Evolutionary conservation across 2,888 invertebrate genomes (phyloP), one percentile per base, ranked within the genome.

Genomic region (Dromius quadrimaculatus): DNA sequence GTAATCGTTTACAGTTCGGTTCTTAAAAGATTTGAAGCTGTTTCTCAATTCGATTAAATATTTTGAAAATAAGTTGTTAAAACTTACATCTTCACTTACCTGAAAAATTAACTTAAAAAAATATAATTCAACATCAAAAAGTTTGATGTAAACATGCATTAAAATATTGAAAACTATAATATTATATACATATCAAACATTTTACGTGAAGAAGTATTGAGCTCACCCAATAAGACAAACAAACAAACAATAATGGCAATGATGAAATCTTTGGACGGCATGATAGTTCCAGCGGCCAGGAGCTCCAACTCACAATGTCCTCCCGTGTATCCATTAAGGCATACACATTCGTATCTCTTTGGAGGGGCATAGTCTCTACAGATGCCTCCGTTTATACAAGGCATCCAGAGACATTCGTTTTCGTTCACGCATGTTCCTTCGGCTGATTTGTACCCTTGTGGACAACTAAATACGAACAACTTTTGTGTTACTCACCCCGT

Each of bases 321-420:
- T 73, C 96, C 96, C 54, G 93, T 92, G 84, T 90, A 95, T 75
- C 94, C 95, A 77, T 90, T 87, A 2, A 92, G 90, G 83, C 95
- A 96, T 73, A 92, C 87, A 85, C 95, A 96, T 81, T 92, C 91
- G 85, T 92, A 95, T 83, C 90, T 87, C 79, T 88, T 84, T 38
- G 92, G 89, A 72, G 92, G 92, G 76, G 92, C 90, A 76, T 90
- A 87, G 83, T 96, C 94, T 74, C 91, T 86, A 83, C 97, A 97
- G 76, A 91, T 90, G 74, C 95, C 96, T 38, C 95, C 95, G 82
- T 96, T 92, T 79, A 88, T 88, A 82, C 96, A 97, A 6, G 96
- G 95, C 78, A 87, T 87, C 81, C 87, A 89, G 78, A 89, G 84
- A 83, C 96, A 96, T 84, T 96, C 95, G 86, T 96, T 90, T 80